Evolutionary conservation across 2,113 vertebrate genomes (phyloP), one percentile per base, ranked within the genome.

Genomic region (Anoura caudifer): DNA sequence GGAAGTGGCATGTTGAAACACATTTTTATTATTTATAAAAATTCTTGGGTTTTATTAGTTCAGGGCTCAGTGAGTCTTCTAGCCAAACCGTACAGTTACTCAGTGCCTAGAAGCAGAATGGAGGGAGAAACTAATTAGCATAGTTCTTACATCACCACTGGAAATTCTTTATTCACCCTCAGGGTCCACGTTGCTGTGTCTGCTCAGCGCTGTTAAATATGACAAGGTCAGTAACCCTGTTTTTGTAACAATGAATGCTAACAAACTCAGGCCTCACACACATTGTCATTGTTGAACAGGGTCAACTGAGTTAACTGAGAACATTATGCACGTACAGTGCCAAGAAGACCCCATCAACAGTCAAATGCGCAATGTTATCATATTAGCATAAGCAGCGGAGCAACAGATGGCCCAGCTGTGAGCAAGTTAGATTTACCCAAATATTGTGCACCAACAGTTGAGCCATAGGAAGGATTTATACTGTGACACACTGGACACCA

Each of bases 11-110:
- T 61, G 97, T 98, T 97, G 96, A 56, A 95, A 98, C 98, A 98
- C 98, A 97, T 97, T 97, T 97, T 98, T 83, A 91, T 95, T 97
- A 92, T 88, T 92, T 98, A 98, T 98, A 97, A 97, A 98, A 97
- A 98, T 98, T 98, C 47, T 95, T 97, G 97, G 96, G 89, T 97
- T 95, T 94, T 95, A 86, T 4, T 82, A 96, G 94, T 97, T 98
- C 94, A 87, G 97, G 97, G 89, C 93, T 95, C 50, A 28, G 0
- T 75, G 91, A 94, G 70, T 43, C 83, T 96, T 97, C 94, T 94
- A 96, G 95, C 90, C 95, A 90, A 97, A 95, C 92, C 94, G 16
- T 73, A 86, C 65, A 59, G 94, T 96, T 97, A 83, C 93, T 97
- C 91, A 89, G 20, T 81, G 63, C 4, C 43, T 96, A 93, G 69